A percentile compares a stretch with the other conserved stretches of the same genome.
phyloP scores from a whole-genome alignment of 2,888 invertebrate genomes.

The Nymphalis urticae region DNA sequence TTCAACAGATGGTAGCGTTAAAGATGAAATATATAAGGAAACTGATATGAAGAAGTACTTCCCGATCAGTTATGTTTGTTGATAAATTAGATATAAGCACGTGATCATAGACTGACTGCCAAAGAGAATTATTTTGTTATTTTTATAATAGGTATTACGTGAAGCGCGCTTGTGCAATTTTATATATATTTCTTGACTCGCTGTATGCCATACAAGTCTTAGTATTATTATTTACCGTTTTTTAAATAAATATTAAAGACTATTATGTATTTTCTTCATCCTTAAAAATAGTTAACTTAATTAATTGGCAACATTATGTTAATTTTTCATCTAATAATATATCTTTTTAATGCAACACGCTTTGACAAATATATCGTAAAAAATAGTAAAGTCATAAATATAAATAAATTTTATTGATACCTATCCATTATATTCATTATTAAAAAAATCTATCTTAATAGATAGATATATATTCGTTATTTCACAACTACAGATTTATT shows the following conservation, averaged over 20 bases:
- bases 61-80: constrained; percentile 64
- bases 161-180: constrained; percentile 29
- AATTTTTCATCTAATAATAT: not conserved
- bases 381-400: too few species aligned
- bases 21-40: constrained; percentile 51
- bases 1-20: constrained; percentile 42
- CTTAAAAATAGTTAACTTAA: not conserved
- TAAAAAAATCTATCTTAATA: too few species aligned
- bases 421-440: too few species aligned
- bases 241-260: constrained; percentile 39
- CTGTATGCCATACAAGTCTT: constrained; percentile 34
- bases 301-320: not conserved
- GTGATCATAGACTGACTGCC: constrained; percentile 59
- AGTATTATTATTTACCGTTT: constrained; percentile 38
- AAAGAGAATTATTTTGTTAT: constrained; percentile 64
- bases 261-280: constrained; percentile 28
- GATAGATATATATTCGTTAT: too few species aligned
- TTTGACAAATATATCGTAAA: too few species aligned
- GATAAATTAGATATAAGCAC: constrained; percentile 41
- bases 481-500: too few species aligned
- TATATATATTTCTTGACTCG: constrained; percentile 24
- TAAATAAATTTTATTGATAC: too few species aligned
- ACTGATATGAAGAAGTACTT: constrained; percentile 64
- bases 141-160: constrained; percentile 46
- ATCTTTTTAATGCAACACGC: too few species aligned